Evolutionary conservation across 2,113 vertebrate genomes (phyloP).

Genomic region (Melospiza georgiana): DNA sequence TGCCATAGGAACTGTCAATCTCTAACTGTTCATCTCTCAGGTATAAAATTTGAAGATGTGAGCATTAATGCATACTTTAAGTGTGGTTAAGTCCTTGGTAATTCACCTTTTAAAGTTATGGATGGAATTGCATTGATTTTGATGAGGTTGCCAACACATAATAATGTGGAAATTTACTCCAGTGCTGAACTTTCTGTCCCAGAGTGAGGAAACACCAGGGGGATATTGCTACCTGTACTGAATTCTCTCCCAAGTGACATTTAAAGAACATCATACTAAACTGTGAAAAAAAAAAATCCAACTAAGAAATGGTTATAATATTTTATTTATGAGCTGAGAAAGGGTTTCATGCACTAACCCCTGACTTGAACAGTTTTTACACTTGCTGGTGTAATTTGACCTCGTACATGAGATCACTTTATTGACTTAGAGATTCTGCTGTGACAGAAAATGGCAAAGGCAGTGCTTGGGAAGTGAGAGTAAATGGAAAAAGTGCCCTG

Average conservation of each 20-base stretch:
- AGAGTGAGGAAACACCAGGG: background rate
- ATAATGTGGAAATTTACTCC: background rate
- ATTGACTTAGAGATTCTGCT: background rate
- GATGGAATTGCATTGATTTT: conserved; percentile 27
- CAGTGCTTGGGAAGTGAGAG: background rate
- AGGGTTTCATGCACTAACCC: background rate
- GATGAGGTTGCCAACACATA: background rate
- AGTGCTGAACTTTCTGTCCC: conserved; percentile 6
- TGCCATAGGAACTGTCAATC: background rate
- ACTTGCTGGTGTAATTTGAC: background rate
- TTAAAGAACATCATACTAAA: conserved; percentile 8
- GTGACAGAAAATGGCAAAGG: background rate
- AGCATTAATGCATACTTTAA: background rate
- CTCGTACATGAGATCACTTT: background rate
- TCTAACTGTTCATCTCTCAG: background rate
- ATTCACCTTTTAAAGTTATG: background rate
- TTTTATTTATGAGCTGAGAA: background rate
- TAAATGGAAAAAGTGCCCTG: background rate
- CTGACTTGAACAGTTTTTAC: background rate
- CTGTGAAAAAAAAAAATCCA: background rate
- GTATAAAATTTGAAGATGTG: background rate
- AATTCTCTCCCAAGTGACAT: conserved; percentile 11
- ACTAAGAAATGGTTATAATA: background rate
- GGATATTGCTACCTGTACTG: background rate
- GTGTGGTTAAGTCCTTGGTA: background rate